Evolutionary conservation across 2,888 invertebrate species (phyloP), one percentile per base, ranked within the genome.

Genomic region (Acleris holmiana): DNA sequence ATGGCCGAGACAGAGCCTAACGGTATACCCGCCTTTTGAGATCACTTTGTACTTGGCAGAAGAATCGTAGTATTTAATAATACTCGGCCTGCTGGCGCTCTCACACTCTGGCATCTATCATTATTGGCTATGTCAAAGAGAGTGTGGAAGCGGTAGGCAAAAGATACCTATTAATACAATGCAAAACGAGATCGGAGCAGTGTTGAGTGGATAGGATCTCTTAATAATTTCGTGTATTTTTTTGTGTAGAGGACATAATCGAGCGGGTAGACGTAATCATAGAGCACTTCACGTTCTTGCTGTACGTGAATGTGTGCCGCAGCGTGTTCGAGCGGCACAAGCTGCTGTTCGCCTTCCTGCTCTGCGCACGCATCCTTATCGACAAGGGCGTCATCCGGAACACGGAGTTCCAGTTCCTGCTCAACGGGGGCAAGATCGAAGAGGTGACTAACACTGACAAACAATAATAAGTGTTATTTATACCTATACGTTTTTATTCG

Each of bases 271-370:
- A 93, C n/a, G 95, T 94, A 62, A 94, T 98, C 63, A 96, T 96
- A 56, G 95, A 96, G 21, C 94, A 96, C 76, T 96, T 98, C 83
- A 98, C 97, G 5, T 96, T 95, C 79, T 95, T 95, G 68, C 93
- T 98, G 1, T 98, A 97, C 83, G 94, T 94, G 72, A 98, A 97
- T 81, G 97, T 98, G 8, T 98, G 98, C 77, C 94, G 98, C 55
- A 97, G 98, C 70, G 93, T 98, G 60, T 98, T 98, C 78, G 98
- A 98, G 80, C 95, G 95, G 67, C 97, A 98, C 88, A 98, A 98
- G 87, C 89, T 98, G 15, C 93, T 97, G 69, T 98, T 97, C 84
- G 97, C 96, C 7, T 96, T 97, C 76, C 92, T 96, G 23, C 80
- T 97, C 29, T 95, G 95, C 69, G 94, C 94, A 0, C 90, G 97